A percentile compares a stretch with the other conserved stretches of the same genome.
These are phyloP conservation scores for Scomberomorus guttatus DNA, from an alignment of 2,797 vertebrate species.

Conservation along the genomic window DNA sequence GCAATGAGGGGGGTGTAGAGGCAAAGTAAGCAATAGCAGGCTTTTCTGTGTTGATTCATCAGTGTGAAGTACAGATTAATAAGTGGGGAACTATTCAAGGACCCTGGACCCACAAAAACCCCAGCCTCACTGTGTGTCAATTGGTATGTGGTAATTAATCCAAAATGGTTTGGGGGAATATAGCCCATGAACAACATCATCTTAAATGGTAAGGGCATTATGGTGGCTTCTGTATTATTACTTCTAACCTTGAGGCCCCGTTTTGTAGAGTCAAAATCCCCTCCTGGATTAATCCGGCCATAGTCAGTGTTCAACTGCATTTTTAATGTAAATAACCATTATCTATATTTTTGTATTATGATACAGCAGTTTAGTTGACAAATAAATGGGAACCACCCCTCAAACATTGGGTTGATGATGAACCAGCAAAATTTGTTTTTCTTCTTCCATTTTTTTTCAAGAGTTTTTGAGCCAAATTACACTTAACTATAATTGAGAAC, in stretches of 20 bases:
- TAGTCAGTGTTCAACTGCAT: no score
- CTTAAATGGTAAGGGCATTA: no score
- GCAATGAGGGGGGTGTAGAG: constrained; percentile 24
- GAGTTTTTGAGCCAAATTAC: neutral
- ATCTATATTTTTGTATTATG: neutral
- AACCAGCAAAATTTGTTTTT: neutral
- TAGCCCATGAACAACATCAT: neutral
- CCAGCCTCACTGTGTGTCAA: neutral
- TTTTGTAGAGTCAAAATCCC: neutral
- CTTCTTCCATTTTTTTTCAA: neutral
- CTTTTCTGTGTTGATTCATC: constrained; percentile 37
- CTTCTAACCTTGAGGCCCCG: neutral
- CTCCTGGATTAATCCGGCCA: no score
- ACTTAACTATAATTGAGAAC: no score
- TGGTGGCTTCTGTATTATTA: no score
- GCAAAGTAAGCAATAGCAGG: constrained; percentile 19
- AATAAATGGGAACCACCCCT: neutral
- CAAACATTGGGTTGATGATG: neutral
- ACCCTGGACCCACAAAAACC: neutral
- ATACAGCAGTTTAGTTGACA: neutral
- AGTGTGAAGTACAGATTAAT: constrained; percentile 4
- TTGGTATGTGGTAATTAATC: constrained; percentile 6
- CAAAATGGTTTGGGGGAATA: neutral
- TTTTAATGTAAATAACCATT: no score
- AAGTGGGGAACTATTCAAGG: constrained; percentile 6